phyloP scores from a whole-genome alignment of 2,113 vertebrate species.

The Phylloscopus trochiloides region DNA sequence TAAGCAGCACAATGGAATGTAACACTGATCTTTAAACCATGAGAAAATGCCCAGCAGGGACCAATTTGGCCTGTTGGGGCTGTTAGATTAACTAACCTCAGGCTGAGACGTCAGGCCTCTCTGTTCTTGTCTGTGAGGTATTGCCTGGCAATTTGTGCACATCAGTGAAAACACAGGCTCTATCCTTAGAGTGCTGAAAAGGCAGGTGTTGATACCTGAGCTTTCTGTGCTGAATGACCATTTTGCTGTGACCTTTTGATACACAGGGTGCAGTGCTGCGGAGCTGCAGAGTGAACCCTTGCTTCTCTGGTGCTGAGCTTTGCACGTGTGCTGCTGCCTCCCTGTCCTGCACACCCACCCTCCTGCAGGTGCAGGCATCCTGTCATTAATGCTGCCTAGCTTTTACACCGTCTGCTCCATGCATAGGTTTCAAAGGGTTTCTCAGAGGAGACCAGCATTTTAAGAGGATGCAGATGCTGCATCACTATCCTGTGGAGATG shows the following conservation, averaged over 20 bases:
- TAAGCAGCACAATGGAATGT: slow-evolving; percentile 2
- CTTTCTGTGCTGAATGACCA: neutral
- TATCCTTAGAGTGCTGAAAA: neutral
- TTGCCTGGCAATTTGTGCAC: neutral
- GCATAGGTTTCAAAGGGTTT: neutral
- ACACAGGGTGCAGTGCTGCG: fast-evolving
- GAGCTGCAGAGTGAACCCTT: neutral
- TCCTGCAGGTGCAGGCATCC: neutral
- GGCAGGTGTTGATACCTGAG: neutral
- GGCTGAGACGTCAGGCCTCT: neutral
- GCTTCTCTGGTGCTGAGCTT: neutral
- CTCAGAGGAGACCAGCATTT: neutral
- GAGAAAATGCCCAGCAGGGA: neutral
- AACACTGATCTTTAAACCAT: slow-evolving; percentile 13
- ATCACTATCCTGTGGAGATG: neutral
- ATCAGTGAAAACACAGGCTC: neutral
- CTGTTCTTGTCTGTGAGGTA: neutral
- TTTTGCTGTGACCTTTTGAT: neutral
- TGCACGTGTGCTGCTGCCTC: fast-evolving
- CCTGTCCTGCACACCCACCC: neutral
- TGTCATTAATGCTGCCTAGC: neutral
- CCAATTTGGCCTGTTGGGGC: neutral
- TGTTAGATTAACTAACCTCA: neutral
- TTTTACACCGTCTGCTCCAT: neutral
- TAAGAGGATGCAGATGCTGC: neutral